Conservation (phyloP, 1,140 invertebrate genomes). For the Drosophila melanogaster region Release_6_plus_ISO1_MT NT_033777.3:24894501-24895000, state of each 20-base stretch:
- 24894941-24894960: too few species aligned
- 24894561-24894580: conserved; percentile 60
- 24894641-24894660: conserved; percentile 44
- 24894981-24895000: conserved; percentile 15
- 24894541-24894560: conserved; percentile 22
- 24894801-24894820: too few species aligned
- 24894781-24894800: conserved; percentile 29
- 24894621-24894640: conserved; percentile 82
- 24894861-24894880: too few species aligned
- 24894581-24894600: conserved; percentile 71
- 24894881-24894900: too few species aligned
- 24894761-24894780: conserved; percentile 67
- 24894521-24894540: conserved; percentile 53
- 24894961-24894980: conserved; percentile 3
- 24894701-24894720: conserved; percentile 39
- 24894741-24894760: conserved; percentile 74
- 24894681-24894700: conserved; percentile 36
- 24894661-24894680: conserved; percentile 18
- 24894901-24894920: too few species aligned
- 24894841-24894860: neutral
- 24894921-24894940: too few species aligned
- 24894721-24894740: conserved; percentile 46
- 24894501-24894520: conserved; percentile 37
- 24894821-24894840: neutral
- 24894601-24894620: conserved; percentile 83